Conservation (phyloP, 2,797 vertebrate species). For the Ctenosaura bakeri region DNA sequence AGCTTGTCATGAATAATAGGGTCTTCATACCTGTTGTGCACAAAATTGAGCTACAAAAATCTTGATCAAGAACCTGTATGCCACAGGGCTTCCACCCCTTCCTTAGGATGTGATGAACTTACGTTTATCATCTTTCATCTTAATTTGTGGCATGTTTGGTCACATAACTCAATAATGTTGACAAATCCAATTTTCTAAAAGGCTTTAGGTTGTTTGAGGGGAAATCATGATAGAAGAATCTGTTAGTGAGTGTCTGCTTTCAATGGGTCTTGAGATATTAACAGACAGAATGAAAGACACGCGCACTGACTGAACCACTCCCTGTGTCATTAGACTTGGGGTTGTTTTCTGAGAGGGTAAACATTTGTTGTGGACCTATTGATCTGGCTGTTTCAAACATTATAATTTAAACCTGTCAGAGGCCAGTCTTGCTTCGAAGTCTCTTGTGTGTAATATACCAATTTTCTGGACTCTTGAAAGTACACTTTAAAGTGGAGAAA, state of each 20-base stretch:
- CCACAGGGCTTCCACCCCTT: not conserved
- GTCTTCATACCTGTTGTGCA: not conserved
- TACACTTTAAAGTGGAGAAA: not conserved
- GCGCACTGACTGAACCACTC: not conserved
- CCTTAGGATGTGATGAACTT: not conserved
- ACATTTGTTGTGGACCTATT: constrained; percentile 49
- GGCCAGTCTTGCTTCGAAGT: not conserved
- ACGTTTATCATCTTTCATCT: constrained; percentile 41
- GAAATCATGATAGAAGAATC: constrained; percentile 14
- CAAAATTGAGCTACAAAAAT: not conserved
- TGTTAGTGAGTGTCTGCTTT: constrained; percentile 24
- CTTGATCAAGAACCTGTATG: not conserved
- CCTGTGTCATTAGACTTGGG: constrained; percentile 18
- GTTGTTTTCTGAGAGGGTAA: constrained; percentile 28
- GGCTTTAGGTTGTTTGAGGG: constrained; percentile 34
- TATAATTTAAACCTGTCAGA: constrained; percentile 46
- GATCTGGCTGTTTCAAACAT: constrained; percentile 17
- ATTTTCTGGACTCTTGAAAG: not conserved
- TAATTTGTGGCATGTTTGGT: constrained; percentile 32
- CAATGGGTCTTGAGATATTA: not conserved
- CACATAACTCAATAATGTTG: constrained; percentile 25
- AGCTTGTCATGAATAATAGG: constrained; percentile 25
- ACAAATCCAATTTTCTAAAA: constrained; percentile 65
- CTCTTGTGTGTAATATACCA: not conserved
- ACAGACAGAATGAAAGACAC: constrained; percentile 27